Conservation (phyloP, 2,888 invertebrate species). For the Hyposoter dolosus region DNA sequence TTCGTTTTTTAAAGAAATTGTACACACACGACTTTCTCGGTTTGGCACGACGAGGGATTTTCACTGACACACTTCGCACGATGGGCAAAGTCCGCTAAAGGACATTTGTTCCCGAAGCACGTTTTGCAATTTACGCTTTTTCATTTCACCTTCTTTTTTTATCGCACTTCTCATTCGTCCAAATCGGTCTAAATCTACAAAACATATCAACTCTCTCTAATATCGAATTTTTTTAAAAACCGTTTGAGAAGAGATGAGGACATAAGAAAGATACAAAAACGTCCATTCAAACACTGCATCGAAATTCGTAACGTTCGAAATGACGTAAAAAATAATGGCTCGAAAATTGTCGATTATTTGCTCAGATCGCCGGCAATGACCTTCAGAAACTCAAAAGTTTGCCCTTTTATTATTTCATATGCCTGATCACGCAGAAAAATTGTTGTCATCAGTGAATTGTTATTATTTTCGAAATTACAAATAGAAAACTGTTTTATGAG, state of each 20-base stretch:
- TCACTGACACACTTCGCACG: constrained; percentile 19
- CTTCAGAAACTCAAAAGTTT: neutral
- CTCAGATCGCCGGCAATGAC: neutral
- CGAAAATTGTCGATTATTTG: neutral
- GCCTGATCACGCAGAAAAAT: neutral
- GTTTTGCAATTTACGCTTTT: constrained; percentile 2
- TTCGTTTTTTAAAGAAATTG: constrained; percentile 26
- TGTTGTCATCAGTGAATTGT: neutral
- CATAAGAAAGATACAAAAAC: neutral
- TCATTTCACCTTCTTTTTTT: neutral
- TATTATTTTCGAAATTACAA: neutral
- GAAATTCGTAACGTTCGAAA: too few species aligned
- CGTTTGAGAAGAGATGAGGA: too few species aligned
- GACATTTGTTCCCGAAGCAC: constrained; percentile 11
- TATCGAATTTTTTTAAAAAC: neutral
- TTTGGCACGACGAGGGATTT: constrained; percentile 2
- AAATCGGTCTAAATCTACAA: neutral
- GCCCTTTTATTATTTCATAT: neutral
- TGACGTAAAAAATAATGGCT: neutral
- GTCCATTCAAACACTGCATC: neutral
- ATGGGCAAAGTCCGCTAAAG: neutral
- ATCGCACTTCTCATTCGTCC: neutral
- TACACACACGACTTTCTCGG: constrained; percentile 10
- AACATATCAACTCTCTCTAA: neutral
- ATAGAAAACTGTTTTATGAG: neutral